Base-by-base conservation (phyloP, 1,140 invertebrate species). In the Cydia fagiglandana region DNA sequence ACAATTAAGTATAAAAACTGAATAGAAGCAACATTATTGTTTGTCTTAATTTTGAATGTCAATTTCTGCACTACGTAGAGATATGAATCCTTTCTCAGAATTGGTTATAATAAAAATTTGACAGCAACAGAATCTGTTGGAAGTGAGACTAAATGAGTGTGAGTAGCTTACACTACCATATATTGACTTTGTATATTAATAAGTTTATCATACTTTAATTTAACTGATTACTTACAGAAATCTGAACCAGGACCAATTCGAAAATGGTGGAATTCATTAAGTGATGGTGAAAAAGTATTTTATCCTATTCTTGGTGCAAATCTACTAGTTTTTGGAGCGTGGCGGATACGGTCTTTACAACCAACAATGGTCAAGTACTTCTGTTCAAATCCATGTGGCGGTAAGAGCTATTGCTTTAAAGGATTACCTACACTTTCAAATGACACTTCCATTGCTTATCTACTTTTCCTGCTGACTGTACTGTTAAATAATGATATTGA, bases 341-440 rank as follows among this genome's bases (percentile, higher is more conserved):
- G 98, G 98, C 93, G 95, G 81, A 86, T 98, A 20, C 97, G 96
- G 61, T 73, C 91, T 53, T 93, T 97, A n/a, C 94, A 96, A 79
- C 93, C 93, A 6, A 92, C 94, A 15, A 98, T 99, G 98, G 86
- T 96, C 7, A 95, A 94, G 86, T 98, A 98, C 91, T 99, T 99
- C 91, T 96, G 95, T 81, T 96, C 97, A 75, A 96, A 96, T 93
- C 97, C 97, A 64, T 94, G 94, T 64, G 95, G 95, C 79, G 94
- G 96, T 97, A 81, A 86, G 88, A 86, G 3, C 45, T 76, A 56
- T 53, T 56, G 17, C 70, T 74, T 73, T 74, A 47, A 47, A 47
- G 45, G 3, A 12, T 47, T 41, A 41, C 34, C 34, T 34, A 34
- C 34, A 41, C 7, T 41, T 41, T 41, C 38, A 41, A 41, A 10